phyloP scores from a whole-genome alignment of 2,797 vertebrate genomes.

The Spatula versicolor region DNA sequence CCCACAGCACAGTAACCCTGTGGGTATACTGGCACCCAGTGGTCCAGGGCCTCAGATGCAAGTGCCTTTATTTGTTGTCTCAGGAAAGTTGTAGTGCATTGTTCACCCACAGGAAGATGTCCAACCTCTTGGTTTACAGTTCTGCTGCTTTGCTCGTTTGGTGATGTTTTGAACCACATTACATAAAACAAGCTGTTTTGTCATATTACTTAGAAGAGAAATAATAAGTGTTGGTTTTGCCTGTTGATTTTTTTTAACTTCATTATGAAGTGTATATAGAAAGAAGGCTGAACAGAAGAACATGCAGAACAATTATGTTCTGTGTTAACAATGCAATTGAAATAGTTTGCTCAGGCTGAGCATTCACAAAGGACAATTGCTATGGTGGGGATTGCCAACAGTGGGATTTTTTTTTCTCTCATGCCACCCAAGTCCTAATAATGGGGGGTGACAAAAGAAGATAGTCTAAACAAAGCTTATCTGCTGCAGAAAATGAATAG shows the following conservation, averaged over 20 bases:
- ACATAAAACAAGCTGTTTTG: not conserved
- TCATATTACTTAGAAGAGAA: not conserved
- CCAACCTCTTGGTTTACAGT: not conserved
- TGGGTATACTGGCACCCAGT: constrained; percentile 48
- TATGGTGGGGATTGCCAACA: not conserved
- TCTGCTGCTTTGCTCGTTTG: not conserved
- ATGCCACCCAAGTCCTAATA: not conserved
- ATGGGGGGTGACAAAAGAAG: not conserved
- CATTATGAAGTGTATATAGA: not conserved
- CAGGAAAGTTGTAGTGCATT: not conserved
- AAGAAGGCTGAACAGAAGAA: not conserved
- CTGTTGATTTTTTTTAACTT: not conserved
- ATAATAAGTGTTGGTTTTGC: not conserved
- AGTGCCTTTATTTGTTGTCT: not conserved
- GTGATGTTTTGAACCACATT: not conserved
- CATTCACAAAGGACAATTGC: not conserved
- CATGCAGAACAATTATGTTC: not conserved
- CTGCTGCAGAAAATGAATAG: not conserved
- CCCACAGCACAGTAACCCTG: not conserved
- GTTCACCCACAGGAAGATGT: not conserved
- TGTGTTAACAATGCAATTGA: not conserved
- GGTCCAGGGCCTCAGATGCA: not conserved
- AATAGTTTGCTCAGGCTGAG: not conserved
- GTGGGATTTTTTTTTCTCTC: not conserved
- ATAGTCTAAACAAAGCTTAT: not conserved